A percentile compares a stretch with the other conserved stretches of the same genome.
Evolutionary conservation across 2,113 vertebrate genomes (phyloP).

Genomic region (Chauna torquata): DNA sequence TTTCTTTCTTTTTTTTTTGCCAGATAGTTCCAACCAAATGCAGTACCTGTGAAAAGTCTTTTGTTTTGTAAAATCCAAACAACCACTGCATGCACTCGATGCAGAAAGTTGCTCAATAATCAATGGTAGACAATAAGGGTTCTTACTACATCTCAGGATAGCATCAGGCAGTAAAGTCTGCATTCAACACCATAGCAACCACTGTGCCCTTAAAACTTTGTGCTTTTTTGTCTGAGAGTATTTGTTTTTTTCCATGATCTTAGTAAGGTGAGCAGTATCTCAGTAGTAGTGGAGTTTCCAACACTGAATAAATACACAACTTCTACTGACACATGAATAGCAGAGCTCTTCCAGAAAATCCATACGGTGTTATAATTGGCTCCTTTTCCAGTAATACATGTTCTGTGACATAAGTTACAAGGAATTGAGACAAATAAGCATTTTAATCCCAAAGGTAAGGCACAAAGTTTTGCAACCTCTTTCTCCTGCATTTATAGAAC

Average conservation of each 20-base stretch:
- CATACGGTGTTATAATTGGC: neutral
- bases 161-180: neutral
- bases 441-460: conserved; percentile 8
- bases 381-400: neutral
- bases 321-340: neutral
- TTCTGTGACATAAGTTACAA: neutral
- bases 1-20: neutral
- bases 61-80: neutral
- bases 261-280: neutral
- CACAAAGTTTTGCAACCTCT: neutral
- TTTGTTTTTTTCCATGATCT: neutral
- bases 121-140: neutral
- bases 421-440: neutral
- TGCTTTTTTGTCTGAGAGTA: neutral
- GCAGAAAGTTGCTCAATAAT: neutral
- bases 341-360: neutral
- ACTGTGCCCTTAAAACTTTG: neutral
- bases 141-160: neutral
- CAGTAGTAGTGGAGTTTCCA: neutral
- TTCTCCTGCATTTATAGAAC: neutral
- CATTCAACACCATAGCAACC: neutral
- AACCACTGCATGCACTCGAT: rapidly evolving
- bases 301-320: neutral
- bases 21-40: neutral
- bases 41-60: neutral